phyloP scores from a whole-genome alignment of 2,113 vertebrate genomes.

The Muntiacus reevesi region DNA sequence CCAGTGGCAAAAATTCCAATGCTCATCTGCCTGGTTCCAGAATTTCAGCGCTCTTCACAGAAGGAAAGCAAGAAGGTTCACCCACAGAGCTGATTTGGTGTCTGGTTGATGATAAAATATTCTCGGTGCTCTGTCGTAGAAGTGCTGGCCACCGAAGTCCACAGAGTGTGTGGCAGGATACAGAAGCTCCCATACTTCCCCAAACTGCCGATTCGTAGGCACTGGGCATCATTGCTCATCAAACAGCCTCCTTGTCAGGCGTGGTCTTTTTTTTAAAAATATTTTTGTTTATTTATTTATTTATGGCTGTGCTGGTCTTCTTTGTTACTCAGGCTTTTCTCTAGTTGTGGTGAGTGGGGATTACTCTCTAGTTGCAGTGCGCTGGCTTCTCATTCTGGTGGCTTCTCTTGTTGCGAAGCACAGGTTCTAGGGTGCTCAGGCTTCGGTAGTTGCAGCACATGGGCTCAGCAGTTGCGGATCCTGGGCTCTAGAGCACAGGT shows the following conservation, averaged over 20 bases:
- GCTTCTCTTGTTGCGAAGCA: not conserved
- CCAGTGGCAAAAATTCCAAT: not conserved
- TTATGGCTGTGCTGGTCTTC: not conserved
- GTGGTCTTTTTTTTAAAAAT: too few relatives aligned
- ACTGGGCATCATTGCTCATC: fast-evolving
- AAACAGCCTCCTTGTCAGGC: not conserved
- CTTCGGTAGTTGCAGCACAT: not conserved
- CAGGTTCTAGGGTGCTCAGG: not conserved
- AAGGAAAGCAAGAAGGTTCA: not conserved
- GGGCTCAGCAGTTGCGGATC: not conserved
- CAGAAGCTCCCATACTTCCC: not conserved
- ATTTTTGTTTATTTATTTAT: not conserved
- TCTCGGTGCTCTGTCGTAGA: not conserved
- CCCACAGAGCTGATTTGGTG: not conserved
- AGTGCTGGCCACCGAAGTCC: not conserved
- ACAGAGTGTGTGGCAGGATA: not conserved
- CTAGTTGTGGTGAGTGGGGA: not conserved
- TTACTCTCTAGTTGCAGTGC: not conserved
- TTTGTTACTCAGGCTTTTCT: not conserved
- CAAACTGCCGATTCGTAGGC: not conserved
- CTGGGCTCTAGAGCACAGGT: not conserved
- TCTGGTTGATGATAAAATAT: not conserved
- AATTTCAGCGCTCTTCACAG: not conserved
- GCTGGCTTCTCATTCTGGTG: not conserved
- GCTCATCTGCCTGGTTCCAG: not conserved